phyloP scores from a whole-genome alignment of 2,888 invertebrate genomes.

The Yponomeuta plumbellus region DNA sequence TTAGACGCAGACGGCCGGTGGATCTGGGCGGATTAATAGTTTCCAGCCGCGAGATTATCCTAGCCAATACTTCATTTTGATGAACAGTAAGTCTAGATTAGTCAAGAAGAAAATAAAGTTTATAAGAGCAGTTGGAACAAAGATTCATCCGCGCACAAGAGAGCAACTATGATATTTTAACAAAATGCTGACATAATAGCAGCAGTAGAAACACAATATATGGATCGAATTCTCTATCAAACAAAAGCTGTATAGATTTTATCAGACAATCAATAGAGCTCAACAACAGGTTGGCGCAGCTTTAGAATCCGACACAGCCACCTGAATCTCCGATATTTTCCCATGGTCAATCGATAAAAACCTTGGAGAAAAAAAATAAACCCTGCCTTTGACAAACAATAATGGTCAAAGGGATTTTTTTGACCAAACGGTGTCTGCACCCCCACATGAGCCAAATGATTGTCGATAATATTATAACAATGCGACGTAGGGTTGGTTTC shows the following conservation, averaged over 20 bases:
- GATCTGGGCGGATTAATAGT: slow-evolving; percentile 48
- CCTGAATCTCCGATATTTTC: slow-evolving; percentile 72
- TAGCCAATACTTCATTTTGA: neutral
- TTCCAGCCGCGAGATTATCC: slow-evolving; percentile 18
- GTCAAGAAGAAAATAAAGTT: neutral
- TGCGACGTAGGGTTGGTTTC: slow-evolving; percentile 54
- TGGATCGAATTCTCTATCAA: slow-evolving; percentile 25
- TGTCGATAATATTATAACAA: slow-evolving; percentile 65
- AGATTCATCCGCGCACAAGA: neutral
- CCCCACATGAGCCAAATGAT: slow-evolving; percentile 57
- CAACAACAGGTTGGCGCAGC: slow-evolving; percentile 63
- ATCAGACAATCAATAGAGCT: slow-evolving; percentile 44
- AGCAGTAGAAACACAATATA: slow-evolving; percentile 1
- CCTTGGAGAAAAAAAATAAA: slow-evolving; percentile 63
- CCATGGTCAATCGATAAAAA: slow-evolving; percentile 75
- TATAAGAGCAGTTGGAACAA: neutral
- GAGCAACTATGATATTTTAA: neutral
- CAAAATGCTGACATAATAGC: slow-evolving; percentile 10
- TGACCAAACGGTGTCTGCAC: slow-evolving; percentile 58
- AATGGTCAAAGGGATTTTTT: slow-evolving; percentile 66
- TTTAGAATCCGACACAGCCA: slow-evolving; percentile 56
- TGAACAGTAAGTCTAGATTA: neutral
- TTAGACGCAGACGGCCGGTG: slow-evolving; percentile 20
- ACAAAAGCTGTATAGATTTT: slow-evolving; percentile 50
- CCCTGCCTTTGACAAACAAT: slow-evolving; percentile 69